Base-by-base conservation (phyloP, 2,888 invertebrate species). In the Drosophila pseudotalamancana region DNA sequence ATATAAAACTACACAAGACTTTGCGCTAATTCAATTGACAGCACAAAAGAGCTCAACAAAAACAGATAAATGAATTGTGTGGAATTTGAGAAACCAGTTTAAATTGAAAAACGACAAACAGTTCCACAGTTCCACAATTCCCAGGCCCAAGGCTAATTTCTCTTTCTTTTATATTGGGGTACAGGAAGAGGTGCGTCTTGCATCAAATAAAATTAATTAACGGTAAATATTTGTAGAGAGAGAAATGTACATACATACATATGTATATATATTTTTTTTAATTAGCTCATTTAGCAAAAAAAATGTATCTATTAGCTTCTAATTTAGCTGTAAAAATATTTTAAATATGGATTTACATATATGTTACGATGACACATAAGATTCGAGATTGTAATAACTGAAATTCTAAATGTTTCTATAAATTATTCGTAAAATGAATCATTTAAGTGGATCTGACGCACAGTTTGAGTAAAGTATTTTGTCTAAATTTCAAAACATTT, bases 11-110 rank as follows among this genome's bases (percentile, higher is more conserved):
- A 25, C 48, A 57, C 23, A 37, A 43, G 48, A 63, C 57, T 69
- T 64, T 45, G 68, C 71, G 81, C 77, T 87, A 80, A 81, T 81
- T 81, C 84, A 87, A 81, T 81, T 81, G 81, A 86, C 77, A 80
- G 60, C 74, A 73, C 51, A 83, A 66, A 73, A 68, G 69, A 68
- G 18, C 43, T 48, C 12, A 9, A 34, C 21, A 9, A 61, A 61
- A 45, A 49, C 43, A 46, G 50, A 53, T 37, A 71, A 68, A 63
- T 64, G 48, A 71, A 48, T 64, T 72, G 60, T 61, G 72, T 48
- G 48, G 42, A 48, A 64, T 69, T 75, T 46, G 49, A 39, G 49
- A 61, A 73, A 66, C 76, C 53, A 66, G 76, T 73, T 73, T 57
- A 27, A 51, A 46, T 66, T 48, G 37, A 32, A 39, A 6, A 46